These are phyloP conservation scores for Ophion costatus DNA, from an alignment of 2,888 invertebrate genomes.

Conservation along the genomic window DNA sequence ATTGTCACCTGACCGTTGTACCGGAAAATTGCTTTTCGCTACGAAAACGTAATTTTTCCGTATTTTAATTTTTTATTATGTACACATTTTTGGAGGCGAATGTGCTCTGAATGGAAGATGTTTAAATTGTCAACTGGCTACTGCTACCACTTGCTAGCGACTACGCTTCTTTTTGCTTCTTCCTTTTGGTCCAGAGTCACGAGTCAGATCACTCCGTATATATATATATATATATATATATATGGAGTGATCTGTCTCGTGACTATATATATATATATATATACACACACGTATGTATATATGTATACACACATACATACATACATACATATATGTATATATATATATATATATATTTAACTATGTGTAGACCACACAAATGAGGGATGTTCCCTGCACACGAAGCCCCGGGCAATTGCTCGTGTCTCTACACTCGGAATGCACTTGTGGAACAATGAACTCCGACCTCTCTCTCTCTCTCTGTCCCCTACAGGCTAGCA, in stretches of 20 bases:
- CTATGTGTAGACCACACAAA: constrained; percentile 18
- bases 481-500: constrained; percentile 69
- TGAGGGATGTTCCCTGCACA: constrained; percentile 51
- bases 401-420: constrained; percentile 72
- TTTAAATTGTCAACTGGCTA: constrained; percentile 44
- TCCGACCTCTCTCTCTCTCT: constrained; percentile 73
- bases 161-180: constrained; percentile 48
- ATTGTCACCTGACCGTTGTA: neutral
- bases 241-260: no score
- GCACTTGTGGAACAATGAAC: constrained; percentile 82
- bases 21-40: neutral
- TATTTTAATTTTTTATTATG: neutral
- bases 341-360: neutral
- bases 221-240: neutral
- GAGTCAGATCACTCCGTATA: constrained; percentile 30
- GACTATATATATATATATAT: neutral
- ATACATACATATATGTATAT: neutral
- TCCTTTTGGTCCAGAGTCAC: constrained; percentile 46
- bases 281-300: neutral
- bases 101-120: neutral
- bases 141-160: constrained; percentile 42
- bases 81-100: neutral
- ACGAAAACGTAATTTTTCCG: neutral
- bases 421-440: constrained; percentile 75
- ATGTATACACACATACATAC: neutral